phyloP scores from a whole-genome alignment of 2,797 vertebrate genomes.

The Natrix natrix region DNA sequence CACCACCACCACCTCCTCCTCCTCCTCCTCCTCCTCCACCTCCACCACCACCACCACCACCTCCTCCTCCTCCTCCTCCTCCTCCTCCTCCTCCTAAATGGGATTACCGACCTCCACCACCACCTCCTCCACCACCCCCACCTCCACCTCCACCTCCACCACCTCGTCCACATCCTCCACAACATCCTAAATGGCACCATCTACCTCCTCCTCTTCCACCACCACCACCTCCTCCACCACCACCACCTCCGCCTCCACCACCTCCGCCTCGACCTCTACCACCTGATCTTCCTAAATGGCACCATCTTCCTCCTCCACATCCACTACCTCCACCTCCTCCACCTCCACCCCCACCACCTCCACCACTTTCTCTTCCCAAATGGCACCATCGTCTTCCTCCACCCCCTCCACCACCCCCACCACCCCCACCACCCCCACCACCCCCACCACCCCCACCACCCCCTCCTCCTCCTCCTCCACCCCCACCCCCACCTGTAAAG shows the following conservation, averaged over 20 bases:
- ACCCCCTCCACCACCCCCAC: background rate
- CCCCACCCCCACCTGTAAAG: background rate
- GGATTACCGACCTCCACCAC: no score
- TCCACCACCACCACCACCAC: fast-evolving
- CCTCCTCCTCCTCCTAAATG: no score
- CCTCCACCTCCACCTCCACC: no score
- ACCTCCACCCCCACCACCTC: background rate
- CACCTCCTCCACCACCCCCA: no score
- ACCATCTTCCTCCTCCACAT: background rate
- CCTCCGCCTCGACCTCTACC: background rate
- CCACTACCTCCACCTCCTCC: background rate
- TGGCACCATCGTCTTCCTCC: background rate
- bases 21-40: fast-evolving
- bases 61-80: no score
- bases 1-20: fast-evolving
- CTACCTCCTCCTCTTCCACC: background rate
- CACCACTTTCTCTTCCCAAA: background rate
- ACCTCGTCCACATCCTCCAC: background rate
- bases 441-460: fast-evolving
- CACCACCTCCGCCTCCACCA: background rate
- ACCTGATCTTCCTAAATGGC: background rate
- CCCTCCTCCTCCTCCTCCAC: fast-evolving
- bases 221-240: no score
- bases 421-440: fast-evolving
- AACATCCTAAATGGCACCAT: background rate